Base-by-base conservation (phyloP, 2,888 invertebrate genomes). In the Crepidodera aurea region DNA sequence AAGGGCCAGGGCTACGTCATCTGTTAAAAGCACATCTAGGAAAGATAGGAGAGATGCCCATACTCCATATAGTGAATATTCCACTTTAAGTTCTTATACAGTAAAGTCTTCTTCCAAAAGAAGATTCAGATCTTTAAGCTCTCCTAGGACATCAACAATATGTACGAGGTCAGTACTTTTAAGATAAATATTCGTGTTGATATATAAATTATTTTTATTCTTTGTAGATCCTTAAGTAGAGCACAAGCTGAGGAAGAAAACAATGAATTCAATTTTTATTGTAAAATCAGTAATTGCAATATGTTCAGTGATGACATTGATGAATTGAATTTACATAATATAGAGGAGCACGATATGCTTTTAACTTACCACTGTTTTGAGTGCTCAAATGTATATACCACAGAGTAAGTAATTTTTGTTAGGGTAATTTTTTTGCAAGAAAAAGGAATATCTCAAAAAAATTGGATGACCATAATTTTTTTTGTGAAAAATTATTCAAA, bases 221-320 rank as follows among this genome's bases (percentile, higher is more conserved):
- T 13, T 40, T 8, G 2, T 40, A 40, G 40, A 13, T 15, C 40
- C 2, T 1, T 40, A 1, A 40, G 40, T 18, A 40, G 40, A 32
- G 4, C 2, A 32, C 5, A n/a, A 32, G 32, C 22, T 4, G 22
- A 22, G 22, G 2, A 2, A 22, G 6, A 6, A 22, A 6, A 22
- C 3, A 22, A 22, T 22, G 2, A 4, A 6, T 22, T 6, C 3
- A 22, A 22, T 6, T 4, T 29, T 13, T 48, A n/a, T 57, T 70
- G 69, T 32, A 44, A 1, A 1, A 62, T 64, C 18, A 29, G 53
- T 13, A 48, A 64, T 8, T 69, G 69, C 40, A 40, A 54, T 7
- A 29, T 64, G 22, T 65, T 55, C 13, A 68, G 64, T 32, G 54
- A 63, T 13, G 60, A 67, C 29, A 3, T 68, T 22, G 68, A 68